Evolutionary conservation across 2,113 vertebrate genomes (phyloP).

Genomic region (Bagarius yarrelli): DNA sequence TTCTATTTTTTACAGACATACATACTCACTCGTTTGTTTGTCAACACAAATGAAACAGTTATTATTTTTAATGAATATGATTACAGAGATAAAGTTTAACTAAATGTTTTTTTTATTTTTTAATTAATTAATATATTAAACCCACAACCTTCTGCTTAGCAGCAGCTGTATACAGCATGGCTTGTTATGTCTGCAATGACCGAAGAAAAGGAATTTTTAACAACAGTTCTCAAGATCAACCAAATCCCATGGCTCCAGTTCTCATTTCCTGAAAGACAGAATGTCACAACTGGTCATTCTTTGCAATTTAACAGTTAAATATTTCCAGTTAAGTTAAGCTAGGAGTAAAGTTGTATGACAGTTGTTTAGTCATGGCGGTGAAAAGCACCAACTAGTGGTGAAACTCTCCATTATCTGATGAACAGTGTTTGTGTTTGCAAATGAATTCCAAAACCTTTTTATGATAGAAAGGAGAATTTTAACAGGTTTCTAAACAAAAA

Average conservation of each 20-base stretch:
- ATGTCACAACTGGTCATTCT: conserved; percentile 18
- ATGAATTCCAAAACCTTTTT: conserved; percentile 34
- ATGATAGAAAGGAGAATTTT: conserved; percentile 27
- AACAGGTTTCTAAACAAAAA: conserved; percentile 28
- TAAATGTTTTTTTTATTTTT: too few relatives aligned
- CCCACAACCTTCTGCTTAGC: too few relatives aligned
- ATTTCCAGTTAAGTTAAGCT: not conserved
- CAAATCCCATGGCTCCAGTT: conserved; percentile 4
- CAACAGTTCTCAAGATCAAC: not conserved
- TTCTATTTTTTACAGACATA: too few relatives aligned
- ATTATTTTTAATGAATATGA: too few relatives aligned
- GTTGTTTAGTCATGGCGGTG: not conserved
- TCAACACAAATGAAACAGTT: too few relatives aligned
- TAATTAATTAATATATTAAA: too few relatives aligned
- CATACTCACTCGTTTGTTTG: too few relatives aligned
- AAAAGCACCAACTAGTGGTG: not conserved
- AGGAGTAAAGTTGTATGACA: not conserved
- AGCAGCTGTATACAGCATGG: not conserved
- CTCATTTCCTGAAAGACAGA: conserved; percentile 25
- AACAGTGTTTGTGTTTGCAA: not conserved
- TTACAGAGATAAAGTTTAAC: too few relatives aligned
- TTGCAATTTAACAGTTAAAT: conserved; percentile 20
- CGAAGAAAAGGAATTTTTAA: not conserved
- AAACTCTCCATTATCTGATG: not conserved
- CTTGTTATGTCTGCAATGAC: not conserved